A percentile compares a stretch with the other conserved stretches of the same genome.
Evolutionary conservation across 2,888 invertebrate species (phyloP).

Genomic region (Drymonia ruficornis): DNA sequence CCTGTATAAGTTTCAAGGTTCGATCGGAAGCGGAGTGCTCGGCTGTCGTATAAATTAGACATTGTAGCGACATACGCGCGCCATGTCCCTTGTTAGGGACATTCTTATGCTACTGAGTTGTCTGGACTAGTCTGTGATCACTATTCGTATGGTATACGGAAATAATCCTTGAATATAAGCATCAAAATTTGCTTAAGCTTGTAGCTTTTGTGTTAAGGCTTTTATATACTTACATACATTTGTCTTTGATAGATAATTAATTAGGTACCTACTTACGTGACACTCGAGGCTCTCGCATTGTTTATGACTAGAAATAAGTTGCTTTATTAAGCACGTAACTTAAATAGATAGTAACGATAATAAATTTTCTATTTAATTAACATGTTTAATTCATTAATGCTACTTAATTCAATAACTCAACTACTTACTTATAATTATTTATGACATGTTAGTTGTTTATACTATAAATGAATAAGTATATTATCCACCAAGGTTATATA

Average conservation of each 20-base stretch:
- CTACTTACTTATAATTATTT: too few species aligned
- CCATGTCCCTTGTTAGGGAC: constrained; percentile 19
- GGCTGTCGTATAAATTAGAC: constrained; percentile 42
- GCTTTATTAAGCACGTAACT: not conserved
- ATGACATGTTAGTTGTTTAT: too few species aligned
- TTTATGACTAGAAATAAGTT: not conserved
- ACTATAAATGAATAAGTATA: too few species aligned
- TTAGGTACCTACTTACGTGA: too few species aligned
- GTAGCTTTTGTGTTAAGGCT: too few species aligned
- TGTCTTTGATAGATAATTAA: too few species aligned
- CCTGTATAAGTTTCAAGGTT: constrained; percentile 31
- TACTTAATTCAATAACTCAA: too few species aligned
- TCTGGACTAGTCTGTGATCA: constrained; percentile 5
- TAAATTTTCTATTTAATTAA: not conserved
- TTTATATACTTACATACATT: too few species aligned
- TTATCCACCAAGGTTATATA: too few species aligned
- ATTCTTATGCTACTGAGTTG: constrained; percentile 22
- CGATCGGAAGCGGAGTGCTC: constrained; percentile 31
- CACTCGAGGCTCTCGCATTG: not conserved
- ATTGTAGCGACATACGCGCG: constrained; percentile 38
- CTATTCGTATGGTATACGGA: not conserved
- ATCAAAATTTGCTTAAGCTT: not conserved
- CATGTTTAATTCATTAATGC: not conserved
- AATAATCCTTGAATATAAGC: not conserved
- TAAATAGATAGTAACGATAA: not conserved